Base-by-base conservation (phyloP, 2,888 invertebrate genomes). In the Pyrrhosoma nymphula region DNA sequence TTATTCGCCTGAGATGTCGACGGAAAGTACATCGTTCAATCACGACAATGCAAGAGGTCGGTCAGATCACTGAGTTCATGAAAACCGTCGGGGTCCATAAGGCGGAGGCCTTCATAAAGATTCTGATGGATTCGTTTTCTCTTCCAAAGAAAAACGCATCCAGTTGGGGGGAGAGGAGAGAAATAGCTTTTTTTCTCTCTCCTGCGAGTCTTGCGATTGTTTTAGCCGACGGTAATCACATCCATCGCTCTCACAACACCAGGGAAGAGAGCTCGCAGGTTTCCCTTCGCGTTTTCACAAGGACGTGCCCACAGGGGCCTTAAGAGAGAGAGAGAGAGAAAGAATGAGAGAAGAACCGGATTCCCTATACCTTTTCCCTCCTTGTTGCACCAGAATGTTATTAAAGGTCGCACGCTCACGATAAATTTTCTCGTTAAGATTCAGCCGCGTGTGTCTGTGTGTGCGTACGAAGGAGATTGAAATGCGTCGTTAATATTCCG, bases 341-440 rank as follows among this genome's bases (percentile, higher is more conserved):
- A 60, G 60, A 60, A 60, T 60, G 60, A 60, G 60, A 60, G 82
- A 82, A 82, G 82, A 82, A 82, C 82, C 82, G 82, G 82, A 82
- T 82, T 82, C 82, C 35, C 69, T 69, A 1, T 2, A 1, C 20
- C 16, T 20, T 20, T 8, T 69, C 69, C 69, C 69, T 26, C 82
- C 82, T 26, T 82, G 82, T 82, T 82, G 82, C 82, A 82, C 82
- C 82, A 82, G 82, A 82, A 82, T 82, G 82, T 82, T 82, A 82
- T 82, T 82, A 82, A 35, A 82, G 82, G 82, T 82, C 82, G 35
- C 82, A 35, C 30, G 30, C 35, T 82, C 82, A 30, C 82, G 82
- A 82, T 82, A 82, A 82, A 82, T 82, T 82, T 82, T 82, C 82
- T 82, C 82, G 82, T 82, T 82, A 82, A 82, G 82, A 82, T 82